These are phyloP conservation scores for Orthonychiurus folsomi DNA, from an alignment of 2,888 invertebrate genomes.

Conservation along the genomic window DNA sequence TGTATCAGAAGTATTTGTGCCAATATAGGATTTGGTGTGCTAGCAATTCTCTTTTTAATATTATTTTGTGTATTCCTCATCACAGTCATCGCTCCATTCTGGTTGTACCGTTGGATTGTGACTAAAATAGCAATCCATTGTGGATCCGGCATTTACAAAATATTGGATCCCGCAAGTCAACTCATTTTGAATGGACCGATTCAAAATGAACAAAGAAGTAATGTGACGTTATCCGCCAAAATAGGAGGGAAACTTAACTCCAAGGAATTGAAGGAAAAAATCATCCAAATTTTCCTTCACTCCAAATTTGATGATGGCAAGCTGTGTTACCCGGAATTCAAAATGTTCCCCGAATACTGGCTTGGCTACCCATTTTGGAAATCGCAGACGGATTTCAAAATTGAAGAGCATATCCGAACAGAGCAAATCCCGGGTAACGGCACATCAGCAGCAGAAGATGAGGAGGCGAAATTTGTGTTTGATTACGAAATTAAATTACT, in stretches of 20 bases:
- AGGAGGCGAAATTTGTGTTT: not conserved
- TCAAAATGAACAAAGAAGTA: not conserved
- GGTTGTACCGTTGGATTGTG: not conserved
- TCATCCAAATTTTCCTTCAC: not conserved
- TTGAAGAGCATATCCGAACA: not conserved
- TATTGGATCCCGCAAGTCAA: not conserved
- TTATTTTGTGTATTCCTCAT: not conserved
- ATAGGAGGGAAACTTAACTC: not conserved
- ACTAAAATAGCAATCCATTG: not conserved
- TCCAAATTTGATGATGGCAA: not conserved
- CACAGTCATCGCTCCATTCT: not conserved
- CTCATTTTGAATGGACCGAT: too few species aligned
- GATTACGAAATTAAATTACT: not conserved
- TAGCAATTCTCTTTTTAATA: not conserved
- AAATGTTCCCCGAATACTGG: not conserved
- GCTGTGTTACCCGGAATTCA: not conserved
- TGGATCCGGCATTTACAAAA: not conserved
- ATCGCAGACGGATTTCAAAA: not conserved
- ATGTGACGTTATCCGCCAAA: not conserved
- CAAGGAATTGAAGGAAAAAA: not conserved
- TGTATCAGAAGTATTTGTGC: too few species aligned
- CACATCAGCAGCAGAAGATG: not conserved
- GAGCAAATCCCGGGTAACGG: not conserved
- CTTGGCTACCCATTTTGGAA: constrained; percentile 3
- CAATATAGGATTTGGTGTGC: not conserved